These are phyloP conservation scores for Pipistrellus nathusii DNA, from an alignment of 2,797 vertebrate species.

Conservation along the genomic window DNA sequence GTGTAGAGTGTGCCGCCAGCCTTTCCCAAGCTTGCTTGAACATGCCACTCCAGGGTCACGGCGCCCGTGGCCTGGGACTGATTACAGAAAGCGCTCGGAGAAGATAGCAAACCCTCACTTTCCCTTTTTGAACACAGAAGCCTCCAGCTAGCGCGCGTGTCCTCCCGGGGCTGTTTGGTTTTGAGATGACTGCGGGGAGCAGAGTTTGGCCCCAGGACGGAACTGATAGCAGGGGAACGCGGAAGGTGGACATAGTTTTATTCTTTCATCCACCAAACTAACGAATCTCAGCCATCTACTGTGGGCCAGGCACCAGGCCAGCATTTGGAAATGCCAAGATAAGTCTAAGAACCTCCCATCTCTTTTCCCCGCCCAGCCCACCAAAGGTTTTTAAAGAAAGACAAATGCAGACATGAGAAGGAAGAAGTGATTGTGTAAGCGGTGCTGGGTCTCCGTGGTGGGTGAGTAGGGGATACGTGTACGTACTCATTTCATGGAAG, in stretches of 20 bases:
- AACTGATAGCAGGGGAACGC: neutral
- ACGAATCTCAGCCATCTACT: constrained; percentile 49
- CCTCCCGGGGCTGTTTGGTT: neutral
- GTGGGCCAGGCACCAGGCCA: constrained; percentile 65
- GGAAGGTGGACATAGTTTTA: constrained; percentile 43
- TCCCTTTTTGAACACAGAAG: neutral
- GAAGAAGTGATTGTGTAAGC: constrained; percentile 56
- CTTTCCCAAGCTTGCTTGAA: neutral
- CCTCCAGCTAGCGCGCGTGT: neutral
- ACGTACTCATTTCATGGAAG: neutral
- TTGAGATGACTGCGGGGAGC: neutral
- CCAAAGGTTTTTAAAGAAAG: constrained; percentile 69
- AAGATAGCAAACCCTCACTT: neutral
- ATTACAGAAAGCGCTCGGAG: neutral
- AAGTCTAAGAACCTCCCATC: constrained; percentile 68
- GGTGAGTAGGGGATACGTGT: constrained; percentile 32
- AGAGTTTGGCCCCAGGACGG: neutral
- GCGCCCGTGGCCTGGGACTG: neutral
- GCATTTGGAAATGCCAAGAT: constrained; percentile 69
- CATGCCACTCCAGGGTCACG: neutral
- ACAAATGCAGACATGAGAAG: constrained; percentile 66
- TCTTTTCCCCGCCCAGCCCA: neutral
- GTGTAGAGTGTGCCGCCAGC: neutral
- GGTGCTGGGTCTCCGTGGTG: constrained; percentile 13
- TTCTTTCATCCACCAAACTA: constrained; percentile 23